Evolutionary conservation across 2,113 vertebrate genomes (phyloP), one percentile per base, ranked within the genome.

Genomic region (Benitochromis conjunctus): DNA sequence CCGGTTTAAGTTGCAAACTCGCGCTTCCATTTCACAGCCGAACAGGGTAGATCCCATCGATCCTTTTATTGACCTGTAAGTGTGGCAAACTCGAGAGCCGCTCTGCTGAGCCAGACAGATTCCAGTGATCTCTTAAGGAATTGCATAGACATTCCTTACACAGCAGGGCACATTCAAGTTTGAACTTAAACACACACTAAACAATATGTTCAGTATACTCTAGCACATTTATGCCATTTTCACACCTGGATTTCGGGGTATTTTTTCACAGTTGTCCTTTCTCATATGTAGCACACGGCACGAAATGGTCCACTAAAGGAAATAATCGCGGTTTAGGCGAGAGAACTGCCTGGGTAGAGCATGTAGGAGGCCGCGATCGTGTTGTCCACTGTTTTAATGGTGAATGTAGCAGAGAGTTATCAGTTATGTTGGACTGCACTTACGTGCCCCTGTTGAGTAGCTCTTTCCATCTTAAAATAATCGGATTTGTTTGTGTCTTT

Each of bases 141-240:
- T 90, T 90, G 86, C 86, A 76, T 79, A 88, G 84, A 82, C 91
- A 92, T 93, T 94, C 88, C 89, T 91, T 83, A 74, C 89, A 82
- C 91, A 86, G 90, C 91, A 86, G 89, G 86, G 4, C 83, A 82
- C 11, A 9, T 82, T 87, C 71, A 48, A 21, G 82, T 83, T 83
- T 86, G 71, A 84, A 89, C 78, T 80, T 77, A 86, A 82, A 76
- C 83, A 64, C 62, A 84, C 19, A 6, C 3, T 13, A 24, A n/a
- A 54, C 21, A 81, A 9, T 53, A 21, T 21, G 41, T 24, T 55
- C 51, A 79, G 71, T 53, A 34, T 76, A n/a, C 26, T 51, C 71
- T 53, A 34, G 10, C 16, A 53, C 46, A 0, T 53, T 76, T 53
- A 34, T 76, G 10, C 46, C 71, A 76, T 76, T 76, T 76, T 76